A percentile compares a stretch with the other conserved stretches of the same genome.
Conservation (phyloP, 2,113 vertebrate species). For the Hydropotes inermis region DNA sequence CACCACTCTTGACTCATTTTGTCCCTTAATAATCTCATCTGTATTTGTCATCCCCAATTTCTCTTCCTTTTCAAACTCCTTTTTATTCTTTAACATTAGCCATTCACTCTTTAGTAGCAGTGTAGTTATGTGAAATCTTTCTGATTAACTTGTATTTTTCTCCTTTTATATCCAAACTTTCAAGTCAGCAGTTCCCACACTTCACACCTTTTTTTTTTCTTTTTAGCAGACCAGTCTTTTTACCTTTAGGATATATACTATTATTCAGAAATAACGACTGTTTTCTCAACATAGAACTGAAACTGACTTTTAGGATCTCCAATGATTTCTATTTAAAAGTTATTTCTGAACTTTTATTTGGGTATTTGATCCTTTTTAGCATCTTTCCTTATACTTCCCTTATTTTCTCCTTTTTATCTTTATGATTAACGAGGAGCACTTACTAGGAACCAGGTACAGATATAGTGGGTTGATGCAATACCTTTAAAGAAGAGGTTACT, state of each 20-base stretch:
- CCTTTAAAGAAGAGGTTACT: neutral
- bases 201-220: neutral
- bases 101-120: neutral
- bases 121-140: neutral
- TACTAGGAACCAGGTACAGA: neutral
- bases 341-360: neutral
- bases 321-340: neutral
- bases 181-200: neutral
- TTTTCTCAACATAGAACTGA: neutral
- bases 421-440: neutral
- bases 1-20: neutral
- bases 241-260: neutral
- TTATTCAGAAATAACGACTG: neutral
- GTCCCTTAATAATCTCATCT: neutral
- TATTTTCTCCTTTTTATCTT: conserved; percentile 2
- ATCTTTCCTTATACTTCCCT: neutral
- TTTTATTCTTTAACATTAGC: neutral
- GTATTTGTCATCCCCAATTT: neutral
- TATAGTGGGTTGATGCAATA: neutral
- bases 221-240: neutral
- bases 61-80: neutral
- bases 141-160: neutral
- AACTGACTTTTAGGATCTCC: neutral
- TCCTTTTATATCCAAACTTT: neutral
- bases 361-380: neutral